These are phyloP conservation scores for Sphyrna mokarran DNA, from an alignment of 2,113 vertebrate genomes.

Conservation along the genomic window DNA sequence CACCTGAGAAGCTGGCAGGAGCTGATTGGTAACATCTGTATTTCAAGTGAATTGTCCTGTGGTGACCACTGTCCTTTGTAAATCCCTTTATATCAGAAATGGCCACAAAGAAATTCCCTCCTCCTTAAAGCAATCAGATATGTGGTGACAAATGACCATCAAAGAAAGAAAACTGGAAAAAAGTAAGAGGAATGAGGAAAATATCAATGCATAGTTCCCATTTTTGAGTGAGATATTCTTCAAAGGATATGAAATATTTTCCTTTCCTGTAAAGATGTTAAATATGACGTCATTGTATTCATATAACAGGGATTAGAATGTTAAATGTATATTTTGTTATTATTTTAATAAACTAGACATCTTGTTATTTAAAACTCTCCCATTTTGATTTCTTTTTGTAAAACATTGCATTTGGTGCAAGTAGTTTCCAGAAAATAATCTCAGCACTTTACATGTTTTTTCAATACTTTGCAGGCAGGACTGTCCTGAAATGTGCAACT, in stretches of 20 bases:
- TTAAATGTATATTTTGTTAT: slow-evolving; percentile 33
- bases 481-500: not conserved
- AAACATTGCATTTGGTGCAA: not conserved
- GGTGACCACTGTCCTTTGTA: not conserved
- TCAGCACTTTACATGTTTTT: not conserved
- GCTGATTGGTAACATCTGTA: not conserved
- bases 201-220: not conserved
- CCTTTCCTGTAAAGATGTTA: slow-evolving; percentile 21
- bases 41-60: not conserved
- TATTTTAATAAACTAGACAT: slow-evolving; percentile 25
- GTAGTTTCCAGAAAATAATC: not conserved
- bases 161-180: not conserved
- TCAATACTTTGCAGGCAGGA: not conserved
- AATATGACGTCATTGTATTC: slow-evolving; percentile 19
- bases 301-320: not conserved
- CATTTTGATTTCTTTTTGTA: not conserved
- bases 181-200: not conserved
- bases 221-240: not conserved
- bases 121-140: not conserved
- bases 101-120: not conserved
- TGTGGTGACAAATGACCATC: not conserved
- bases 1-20: not conserved
- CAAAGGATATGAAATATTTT: not conserved
- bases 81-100: not conserved
- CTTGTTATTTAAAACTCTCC: not conserved